Percentiles rank a stretch among this genome's conserved stretches.
These are phyloP conservation scores for Lucifuga dentata DNA, from an alignment of 2,113 vertebrate genomes.

Conservation along the genomic window DNA sequence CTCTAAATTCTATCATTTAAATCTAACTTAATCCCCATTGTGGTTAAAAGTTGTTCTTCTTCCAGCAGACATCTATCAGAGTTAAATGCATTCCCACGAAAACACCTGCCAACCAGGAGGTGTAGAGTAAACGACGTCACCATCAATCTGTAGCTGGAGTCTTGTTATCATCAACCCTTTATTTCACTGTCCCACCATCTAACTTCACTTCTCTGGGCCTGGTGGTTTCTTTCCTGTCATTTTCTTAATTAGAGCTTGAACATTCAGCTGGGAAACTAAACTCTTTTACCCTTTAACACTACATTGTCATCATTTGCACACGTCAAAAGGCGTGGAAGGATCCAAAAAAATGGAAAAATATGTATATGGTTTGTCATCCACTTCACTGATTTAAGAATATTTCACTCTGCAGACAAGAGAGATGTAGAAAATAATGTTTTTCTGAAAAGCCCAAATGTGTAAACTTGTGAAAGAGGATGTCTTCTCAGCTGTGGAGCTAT, in stretches of 20 bases:
- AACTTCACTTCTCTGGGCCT: slow-evolving; percentile 34
- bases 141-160: slow-evolving; percentile 45
- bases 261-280: slow-evolving; percentile 25
- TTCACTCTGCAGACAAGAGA: slow-evolving; percentile 4
- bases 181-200: slow-evolving; percentile 49
- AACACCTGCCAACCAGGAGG: slow-evolving; percentile 42
- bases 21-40: slow-evolving; percentile 39
- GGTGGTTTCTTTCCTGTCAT: slow-evolving; percentile 46
- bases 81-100: slow-evolving; percentile 55
- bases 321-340: neutral
- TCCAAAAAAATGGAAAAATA: neutral
- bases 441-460: slow-evolving; percentile 3
- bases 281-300: slow-evolving; percentile 8
- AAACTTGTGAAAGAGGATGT: slow-evolving; percentile 14
- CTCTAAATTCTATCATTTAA: slow-evolving; percentile 51
- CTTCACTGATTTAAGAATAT: neutral
- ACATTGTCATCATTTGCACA: neutral
- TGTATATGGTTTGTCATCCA: too few species aligned
- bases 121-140: slow-evolving; percentile 48
- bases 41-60: slow-evolving; percentile 46
- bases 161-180: slow-evolving; percentile 47
- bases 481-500: slow-evolving; percentile 8
- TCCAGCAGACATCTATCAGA: slow-evolving; percentile 34
- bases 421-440: slow-evolving; percentile 6
- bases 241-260: slow-evolving; percentile 26